A percentile compares a stretch with the other conserved stretches of the same genome.
phyloP scores from a whole-genome alignment of 2,888 invertebrate genomes.

The Hypena proboscidalis region DNA sequence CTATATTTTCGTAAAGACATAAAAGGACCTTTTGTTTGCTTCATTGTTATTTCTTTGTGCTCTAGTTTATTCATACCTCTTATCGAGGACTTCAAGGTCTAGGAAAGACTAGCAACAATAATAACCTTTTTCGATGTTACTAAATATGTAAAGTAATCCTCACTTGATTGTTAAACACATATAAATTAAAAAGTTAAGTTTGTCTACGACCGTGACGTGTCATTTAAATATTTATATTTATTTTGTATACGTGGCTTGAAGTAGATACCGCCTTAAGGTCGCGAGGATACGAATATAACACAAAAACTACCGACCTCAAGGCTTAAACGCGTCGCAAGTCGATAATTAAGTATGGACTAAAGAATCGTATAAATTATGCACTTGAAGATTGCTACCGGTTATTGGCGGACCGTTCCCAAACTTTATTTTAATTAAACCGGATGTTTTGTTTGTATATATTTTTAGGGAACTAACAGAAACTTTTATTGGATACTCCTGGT shows the following conservation, averaged over 20 bases:
- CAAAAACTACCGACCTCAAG: not conserved
- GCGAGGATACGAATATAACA: constrained; percentile 2
- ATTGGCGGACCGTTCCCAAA: not conserved
- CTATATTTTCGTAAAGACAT: too few relatives aligned
- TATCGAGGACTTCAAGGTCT: constrained; percentile 29
- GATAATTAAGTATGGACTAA: not conserved
- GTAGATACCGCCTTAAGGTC: not conserved
- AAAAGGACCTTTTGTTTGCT: too few relatives aligned
- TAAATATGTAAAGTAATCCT: constrained; percentile 26
- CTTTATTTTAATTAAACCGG: too few relatives aligned
- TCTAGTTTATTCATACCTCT: constrained; percentile 16
- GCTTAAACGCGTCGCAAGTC: too few relatives aligned
- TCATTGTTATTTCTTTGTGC: too few relatives aligned
- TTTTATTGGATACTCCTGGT: too few relatives aligned
- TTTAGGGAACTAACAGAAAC: too few relatives aligned
- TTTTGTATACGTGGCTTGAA: not conserved
- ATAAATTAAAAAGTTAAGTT: constrained; percentile 6
- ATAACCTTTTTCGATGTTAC: constrained; percentile 28
- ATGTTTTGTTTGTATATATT: too few relatives aligned
- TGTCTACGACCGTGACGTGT: constrained; percentile 11
- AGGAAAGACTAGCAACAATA: constrained; percentile 25
- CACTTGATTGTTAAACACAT: constrained; percentile 8
- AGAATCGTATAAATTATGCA: not conserved
- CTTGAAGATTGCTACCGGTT: constrained; percentile 2
- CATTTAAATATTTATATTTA: constrained; percentile 6